Evolutionary conservation across 2,797 vertebrate species (phyloP).

Genomic region (Chelidonichthys spinosus): DNA sequence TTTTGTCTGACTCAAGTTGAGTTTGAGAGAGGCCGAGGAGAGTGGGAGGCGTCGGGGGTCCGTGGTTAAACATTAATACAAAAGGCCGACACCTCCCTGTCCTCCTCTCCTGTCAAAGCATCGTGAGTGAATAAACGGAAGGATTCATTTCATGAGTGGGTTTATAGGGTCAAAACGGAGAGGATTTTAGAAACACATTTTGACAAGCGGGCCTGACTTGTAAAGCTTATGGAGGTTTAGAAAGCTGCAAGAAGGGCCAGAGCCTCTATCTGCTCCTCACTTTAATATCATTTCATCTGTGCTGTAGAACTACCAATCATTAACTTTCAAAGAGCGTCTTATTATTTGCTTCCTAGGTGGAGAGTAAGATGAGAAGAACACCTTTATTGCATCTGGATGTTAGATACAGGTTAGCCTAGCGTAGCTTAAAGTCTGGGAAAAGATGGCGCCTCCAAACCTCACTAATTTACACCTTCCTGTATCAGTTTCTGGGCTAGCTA

Average conservation of each 20-base stretch:
- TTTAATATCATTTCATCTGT: constrained; percentile 5
- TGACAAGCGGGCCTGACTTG: constrained; percentile 70
- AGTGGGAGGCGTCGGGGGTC: constrained; percentile 50
- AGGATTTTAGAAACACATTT: constrained; percentile 72
- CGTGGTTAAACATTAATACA: constrained; percentile 78
- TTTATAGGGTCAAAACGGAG: constrained; percentile 69
- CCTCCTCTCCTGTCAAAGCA: constrained; percentile 47
- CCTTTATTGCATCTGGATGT: no score
- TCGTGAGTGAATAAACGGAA: constrained; percentile 79
- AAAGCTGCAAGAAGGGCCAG: constrained; percentile 5
- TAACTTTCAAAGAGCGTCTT: background rate
- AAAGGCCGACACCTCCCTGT: constrained; percentile 47
- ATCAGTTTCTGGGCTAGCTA: background rate
- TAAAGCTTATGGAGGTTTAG: no score
- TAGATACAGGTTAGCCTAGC: background rate
- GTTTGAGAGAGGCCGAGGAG: constrained; percentile 40
- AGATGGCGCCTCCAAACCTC: background rate
- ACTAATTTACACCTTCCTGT: background rate
- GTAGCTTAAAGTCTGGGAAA: constrained; percentile 6
- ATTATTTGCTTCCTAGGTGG: background rate
- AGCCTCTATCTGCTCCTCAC: constrained; percentile 11
- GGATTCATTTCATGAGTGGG: constrained; percentile 75
- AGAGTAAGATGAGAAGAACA: background rate
- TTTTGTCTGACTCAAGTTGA: constrained; percentile 52
- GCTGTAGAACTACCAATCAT: background rate